A percentile compares a stretch with the other conserved stretches of the same genome.
Evolutionary conservation across 2,113 vertebrate species (phyloP).

Genomic region (Nycticebus coucang): DNA sequence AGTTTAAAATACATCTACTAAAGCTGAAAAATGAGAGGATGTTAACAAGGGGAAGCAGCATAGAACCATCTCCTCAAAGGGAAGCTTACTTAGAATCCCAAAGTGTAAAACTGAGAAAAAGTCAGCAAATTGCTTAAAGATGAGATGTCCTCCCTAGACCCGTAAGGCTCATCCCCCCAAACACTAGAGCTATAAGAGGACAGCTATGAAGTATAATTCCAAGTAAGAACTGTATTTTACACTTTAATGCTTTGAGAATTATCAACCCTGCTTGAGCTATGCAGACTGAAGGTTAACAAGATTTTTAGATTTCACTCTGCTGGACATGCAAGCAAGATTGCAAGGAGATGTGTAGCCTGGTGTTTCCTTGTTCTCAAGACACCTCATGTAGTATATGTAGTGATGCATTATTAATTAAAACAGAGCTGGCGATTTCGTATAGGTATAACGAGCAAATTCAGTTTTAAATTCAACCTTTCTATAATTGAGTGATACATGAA

Average conservation of each 20-base stretch:
- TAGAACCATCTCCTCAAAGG: background rate
- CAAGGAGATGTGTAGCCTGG: background rate
- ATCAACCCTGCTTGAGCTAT: background rate
- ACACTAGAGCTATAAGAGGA: background rate
- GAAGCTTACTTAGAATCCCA: background rate
- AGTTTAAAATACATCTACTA: background rate
- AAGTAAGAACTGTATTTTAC: background rate
- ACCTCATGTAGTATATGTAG: background rate
- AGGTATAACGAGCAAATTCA: background rate
- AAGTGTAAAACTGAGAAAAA: background rate
- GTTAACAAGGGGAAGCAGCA: background rate
- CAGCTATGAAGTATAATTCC: background rate
- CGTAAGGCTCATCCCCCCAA: background rate
- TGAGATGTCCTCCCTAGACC: background rate
- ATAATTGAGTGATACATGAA: background rate
- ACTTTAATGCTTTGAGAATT: background rate
- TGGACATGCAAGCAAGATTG: no score
- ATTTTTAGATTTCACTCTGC: background rate
- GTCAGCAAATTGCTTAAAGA: background rate
- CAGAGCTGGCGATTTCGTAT: background rate
- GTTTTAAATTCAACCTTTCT: background rate
- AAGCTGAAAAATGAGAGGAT: background rate
- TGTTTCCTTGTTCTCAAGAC: background rate
- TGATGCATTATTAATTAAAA: background rate
- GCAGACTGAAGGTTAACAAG: background rate